phyloP scores from a whole-genome alignment of 1,140 invertebrate species.

The Zaprionus vittiger region DNA sequence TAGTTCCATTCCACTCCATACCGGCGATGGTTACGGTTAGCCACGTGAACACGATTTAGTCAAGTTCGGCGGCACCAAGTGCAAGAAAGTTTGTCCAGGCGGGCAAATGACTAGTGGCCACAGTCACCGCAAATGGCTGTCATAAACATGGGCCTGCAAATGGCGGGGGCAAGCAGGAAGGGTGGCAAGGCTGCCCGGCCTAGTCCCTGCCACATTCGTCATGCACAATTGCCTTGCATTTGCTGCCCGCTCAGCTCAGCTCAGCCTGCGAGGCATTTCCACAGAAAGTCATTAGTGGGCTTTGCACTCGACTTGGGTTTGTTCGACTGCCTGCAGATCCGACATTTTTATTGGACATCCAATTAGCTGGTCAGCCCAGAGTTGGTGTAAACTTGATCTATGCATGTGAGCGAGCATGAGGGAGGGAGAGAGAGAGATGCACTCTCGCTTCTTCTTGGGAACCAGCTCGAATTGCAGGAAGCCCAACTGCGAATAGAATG shows the following conservation, averaged over 20 bases:
- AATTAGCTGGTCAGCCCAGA: slow-evolving; percentile 69
- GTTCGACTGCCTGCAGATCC: slow-evolving; percentile 72
- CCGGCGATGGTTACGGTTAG: slow-evolving; percentile 36
- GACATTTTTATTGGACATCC: slow-evolving; percentile 83
- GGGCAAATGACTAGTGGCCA: slow-evolving; percentile 61
- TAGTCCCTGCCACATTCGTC: slow-evolving; percentile 73
- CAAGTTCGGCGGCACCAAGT: slow-evolving; percentile 38
- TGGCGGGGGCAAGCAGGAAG: neutral
- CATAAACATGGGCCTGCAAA: slow-evolving; percentile 65
- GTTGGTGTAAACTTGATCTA: slow-evolving; percentile 79
- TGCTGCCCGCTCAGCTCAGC: slow-evolving; percentile 7
- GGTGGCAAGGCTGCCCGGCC: neutral
- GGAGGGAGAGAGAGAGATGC: slow-evolving; percentile 57
- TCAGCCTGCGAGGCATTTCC: slow-evolving; percentile 58
- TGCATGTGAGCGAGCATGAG: slow-evolving; percentile 47
- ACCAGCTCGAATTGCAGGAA: slow-evolving; percentile 16
- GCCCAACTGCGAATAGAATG: slow-evolving; percentile 5
- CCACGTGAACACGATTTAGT: slow-evolving; percentile 72
- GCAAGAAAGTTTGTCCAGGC: slow-evolving; percentile 70
- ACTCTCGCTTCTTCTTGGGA: slow-evolving; percentile 9
- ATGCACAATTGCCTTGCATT: slow-evolving; percentile 80
- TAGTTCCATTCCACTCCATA: slow-evolving; percentile 57
- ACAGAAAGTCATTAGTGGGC: slow-evolving; percentile 79
- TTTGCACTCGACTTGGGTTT: slow-evolving; percentile 70
- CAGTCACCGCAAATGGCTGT: slow-evolving; percentile 78